phyloP scores from a whole-genome alignment of 2,797 vertebrate species.

The Eulemur rubriventer region DNA sequence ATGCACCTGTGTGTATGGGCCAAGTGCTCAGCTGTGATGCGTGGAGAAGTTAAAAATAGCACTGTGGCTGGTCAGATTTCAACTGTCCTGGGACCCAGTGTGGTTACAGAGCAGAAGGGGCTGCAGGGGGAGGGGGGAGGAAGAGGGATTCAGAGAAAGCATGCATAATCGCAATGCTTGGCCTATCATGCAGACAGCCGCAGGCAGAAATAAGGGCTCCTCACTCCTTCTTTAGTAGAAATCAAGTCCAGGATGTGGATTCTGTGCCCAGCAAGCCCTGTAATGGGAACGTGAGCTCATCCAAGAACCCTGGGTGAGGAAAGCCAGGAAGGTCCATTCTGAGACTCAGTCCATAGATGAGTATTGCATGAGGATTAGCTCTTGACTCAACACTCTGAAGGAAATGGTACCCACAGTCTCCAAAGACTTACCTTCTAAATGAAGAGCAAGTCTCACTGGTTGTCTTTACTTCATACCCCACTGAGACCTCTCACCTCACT shows the following conservation, averaged over 20 bases:
- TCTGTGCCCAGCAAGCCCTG: not conserved
- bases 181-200: not conserved
- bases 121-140: not conserved
- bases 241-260: not conserved
- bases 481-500: not conserved
- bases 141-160: slow-evolving; percentile 3
- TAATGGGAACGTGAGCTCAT: not conserved
- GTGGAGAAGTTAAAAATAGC: slow-evolving; percentile 57
- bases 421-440: not conserved
- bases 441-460: not conserved
- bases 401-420: not conserved
- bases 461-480: not conserved
- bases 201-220: not conserved
- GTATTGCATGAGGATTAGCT: not conserved
- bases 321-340: not conserved
- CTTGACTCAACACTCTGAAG: not conserved
- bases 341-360: not conserved
- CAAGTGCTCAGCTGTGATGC: slow-evolving; percentile 21
- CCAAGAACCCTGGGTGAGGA: not conserved
- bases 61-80: slow-evolving; percentile 47
- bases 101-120: slow-evolving; percentile 35
- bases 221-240: not conserved
- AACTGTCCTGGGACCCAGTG: slow-evolving; percentile 66
- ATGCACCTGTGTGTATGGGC: slow-evolving; percentile 55
- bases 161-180: not conserved